Evolutionary conservation across 2,888 invertebrate genomes (phyloP), one percentile per base, ranked within the genome.

Genomic region (Hirtodrosophila trivittata): DNA sequence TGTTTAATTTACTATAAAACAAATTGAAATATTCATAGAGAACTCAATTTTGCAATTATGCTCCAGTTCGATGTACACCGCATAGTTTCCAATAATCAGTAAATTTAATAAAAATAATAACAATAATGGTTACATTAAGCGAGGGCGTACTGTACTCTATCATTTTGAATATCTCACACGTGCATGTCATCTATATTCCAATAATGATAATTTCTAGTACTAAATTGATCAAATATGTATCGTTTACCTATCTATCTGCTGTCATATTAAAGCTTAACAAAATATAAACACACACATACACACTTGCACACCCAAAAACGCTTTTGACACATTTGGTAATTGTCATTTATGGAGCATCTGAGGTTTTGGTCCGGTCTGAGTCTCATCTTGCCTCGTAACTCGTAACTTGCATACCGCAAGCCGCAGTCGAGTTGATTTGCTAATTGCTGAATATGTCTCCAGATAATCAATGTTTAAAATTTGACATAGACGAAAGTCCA

Each of bases 401-500:
- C 21, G n/a, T 28, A 35, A 37, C 39, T 41, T 30, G 18, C 47
- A 50, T 45, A 54, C 65, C 60, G 39, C 69, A 65, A 67, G 69
- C 70, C 75, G 75, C 86, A 73, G 57, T 56, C 75, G 82, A 89
- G 89, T 89, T 89, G 88, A 89, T 89, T 89, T 89, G 89, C 88
- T 89, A 89, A 89, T 89, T 89, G 88, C 89, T 83, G 80, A 73
- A 89, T 87, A 88, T 89, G 88, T 89, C 89, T 88, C 83, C 89
- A 89, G 89, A 88, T 89, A 89, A 89, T 89, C 89, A 84, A 84
- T 87, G 84, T 86, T 80, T 80, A 71, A 87, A 83, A 66, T 81
- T 84, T 77, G 86, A 87, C 83, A 86, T 51, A 59, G 59, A 80
- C 76, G 41, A 55, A 58, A 60, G 77, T 65, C 74, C 56, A 47